phyloP scores from a whole-genome alignment of 2,797 vertebrate species.

The Columba guinea region DNA sequence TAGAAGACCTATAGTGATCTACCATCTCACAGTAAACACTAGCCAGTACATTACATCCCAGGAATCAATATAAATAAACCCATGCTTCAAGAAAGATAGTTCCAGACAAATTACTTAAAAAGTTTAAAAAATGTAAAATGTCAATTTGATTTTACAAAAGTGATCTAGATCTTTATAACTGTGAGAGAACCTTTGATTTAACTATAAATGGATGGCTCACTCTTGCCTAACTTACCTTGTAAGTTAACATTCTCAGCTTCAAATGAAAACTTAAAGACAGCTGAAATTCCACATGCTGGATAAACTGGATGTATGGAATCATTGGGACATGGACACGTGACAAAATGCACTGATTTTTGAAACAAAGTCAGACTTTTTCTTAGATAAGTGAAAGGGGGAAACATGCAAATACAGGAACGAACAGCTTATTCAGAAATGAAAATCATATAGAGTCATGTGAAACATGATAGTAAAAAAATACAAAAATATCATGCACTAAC shows the following conservation, averaged over 20 bases:
- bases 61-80: not conserved
- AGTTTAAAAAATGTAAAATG: not conserved
- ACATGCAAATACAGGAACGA: constrained; percentile 70
- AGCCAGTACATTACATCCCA: not conserved
- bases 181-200: constrained; percentile 16
- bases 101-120: not conserved
- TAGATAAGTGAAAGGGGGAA: constrained; percentile 65
- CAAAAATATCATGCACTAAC: constrained; percentile 61
- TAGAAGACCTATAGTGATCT: not conserved
- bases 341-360: constrained; percentile 77
- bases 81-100: not conserved
- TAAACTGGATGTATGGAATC: constrained; percentile 79
- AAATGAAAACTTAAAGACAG: constrained; percentile 81
- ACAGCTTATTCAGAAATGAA: constrained; percentile 62
- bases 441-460: constrained; percentile 38
- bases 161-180: constrained; percentile 37
- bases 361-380: constrained; percentile 74
- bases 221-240: constrained; percentile 81
- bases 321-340: constrained; percentile 77
- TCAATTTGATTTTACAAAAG: constrained; percentile 22
- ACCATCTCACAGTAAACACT: not conserved
- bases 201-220: constrained; percentile 11
- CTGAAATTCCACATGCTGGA: constrained; percentile 81
- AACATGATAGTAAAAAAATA: constrained; percentile 56
- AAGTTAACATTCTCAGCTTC: constrained; percentile 75